Evolutionary conservation across 2,888 invertebrate genomes (phyloP).

Genomic region (Tetramorium bicarinatum): DNA sequence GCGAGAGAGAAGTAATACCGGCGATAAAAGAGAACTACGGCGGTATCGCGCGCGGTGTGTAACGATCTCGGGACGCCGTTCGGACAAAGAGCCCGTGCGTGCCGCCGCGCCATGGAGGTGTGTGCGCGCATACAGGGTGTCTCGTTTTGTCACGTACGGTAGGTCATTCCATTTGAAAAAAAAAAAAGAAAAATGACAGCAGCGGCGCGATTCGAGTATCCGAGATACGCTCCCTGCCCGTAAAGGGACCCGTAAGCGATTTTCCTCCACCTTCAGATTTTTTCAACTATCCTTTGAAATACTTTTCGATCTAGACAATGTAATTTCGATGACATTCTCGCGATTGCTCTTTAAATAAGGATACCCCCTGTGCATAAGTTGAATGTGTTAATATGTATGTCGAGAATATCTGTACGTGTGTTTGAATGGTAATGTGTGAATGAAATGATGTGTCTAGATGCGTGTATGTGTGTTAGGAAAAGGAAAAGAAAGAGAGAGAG

Average conservation of each 20-base stretch:
- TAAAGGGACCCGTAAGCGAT: neutral
- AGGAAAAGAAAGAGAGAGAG: conserved; percentile 5
- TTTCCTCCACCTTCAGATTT: neutral
- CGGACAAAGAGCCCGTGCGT: conserved; percentile 52
- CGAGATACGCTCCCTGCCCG: neutral
- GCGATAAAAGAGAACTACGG: conserved; percentile 52
- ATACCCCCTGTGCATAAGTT: conserved; percentile 15
- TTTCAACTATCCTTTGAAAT: neutral
- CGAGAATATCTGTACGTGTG: neutral
- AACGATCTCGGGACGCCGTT: conserved; percentile 46
- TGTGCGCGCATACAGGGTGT: conserved; percentile 39
- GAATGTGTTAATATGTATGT: neutral
- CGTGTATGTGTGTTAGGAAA: neutral
- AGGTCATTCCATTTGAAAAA: neutral
- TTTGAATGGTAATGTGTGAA: neutral
- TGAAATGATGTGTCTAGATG: neutral
- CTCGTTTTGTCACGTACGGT: neutral
- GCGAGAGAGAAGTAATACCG: conserved; percentile 64
- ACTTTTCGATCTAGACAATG: neutral
- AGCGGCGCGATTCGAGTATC: neutral
- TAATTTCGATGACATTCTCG: neutral
- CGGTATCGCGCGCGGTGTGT: conserved; percentile 50
- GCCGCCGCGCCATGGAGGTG: conserved; percentile 9
- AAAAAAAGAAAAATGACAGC: neutral
- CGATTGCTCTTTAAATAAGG: neutral